These are phyloP conservation scores for Papilio polytes DNA, from an alignment of 1,140 invertebrate species.

Conservation along the genomic window DNA sequence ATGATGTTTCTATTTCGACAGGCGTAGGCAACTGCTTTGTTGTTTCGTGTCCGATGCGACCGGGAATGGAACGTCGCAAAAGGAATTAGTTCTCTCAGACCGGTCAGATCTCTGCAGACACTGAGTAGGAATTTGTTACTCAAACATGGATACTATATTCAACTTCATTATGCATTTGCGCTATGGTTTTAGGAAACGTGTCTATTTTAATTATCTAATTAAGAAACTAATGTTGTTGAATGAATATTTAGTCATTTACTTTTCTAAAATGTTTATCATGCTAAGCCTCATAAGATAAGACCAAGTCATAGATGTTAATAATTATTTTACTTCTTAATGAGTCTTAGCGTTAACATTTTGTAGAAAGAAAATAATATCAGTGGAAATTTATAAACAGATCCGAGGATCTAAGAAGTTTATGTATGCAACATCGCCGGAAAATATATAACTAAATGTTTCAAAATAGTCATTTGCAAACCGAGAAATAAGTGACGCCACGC, in stretches of 20 bases:
- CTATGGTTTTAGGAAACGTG: background rate
- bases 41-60: background rate
- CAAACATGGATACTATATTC: conserved; percentile 1
- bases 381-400: background rate
- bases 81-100: conserved; percentile 6
- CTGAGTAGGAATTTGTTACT: conserved; percentile 10
- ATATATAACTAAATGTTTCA: background rate
- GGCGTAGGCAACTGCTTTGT: background rate
- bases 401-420: background rate
- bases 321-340: background rate
- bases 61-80: background rate
- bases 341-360: background rate
- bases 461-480: background rate
- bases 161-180: background rate
- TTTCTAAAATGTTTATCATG: background rate
- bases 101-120: conserved; percentile 6
- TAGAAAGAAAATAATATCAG: background rate
- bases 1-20: background rate
- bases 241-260: background rate
- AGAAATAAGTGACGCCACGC: background rate
- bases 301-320: too few species aligned
- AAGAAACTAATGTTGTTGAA: background rate
- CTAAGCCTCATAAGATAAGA: too few species aligned
- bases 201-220: background rate
- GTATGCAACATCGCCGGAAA: background rate